A percentile compares a stretch with the other conserved stretches of the same genome.
phyloP scores from a whole-genome alignment of 2,797 vertebrate genomes.

The Antrozous pallidus region DNA sequence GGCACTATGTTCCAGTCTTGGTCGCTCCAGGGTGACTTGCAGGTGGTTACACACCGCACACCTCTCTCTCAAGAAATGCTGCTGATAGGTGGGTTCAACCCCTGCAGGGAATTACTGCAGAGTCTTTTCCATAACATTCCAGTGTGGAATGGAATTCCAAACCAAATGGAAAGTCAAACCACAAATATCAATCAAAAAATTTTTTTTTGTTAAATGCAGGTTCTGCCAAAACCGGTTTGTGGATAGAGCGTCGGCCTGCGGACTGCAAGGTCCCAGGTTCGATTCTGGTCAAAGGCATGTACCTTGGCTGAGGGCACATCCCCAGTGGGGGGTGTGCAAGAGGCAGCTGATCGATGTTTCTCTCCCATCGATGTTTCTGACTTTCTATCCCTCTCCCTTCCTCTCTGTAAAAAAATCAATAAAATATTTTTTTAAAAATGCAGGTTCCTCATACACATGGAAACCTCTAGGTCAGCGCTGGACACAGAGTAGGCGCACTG shows the following conservation, averaged over 20 bases:
- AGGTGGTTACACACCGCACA: background rate
- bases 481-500: background rate
- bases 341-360: no score
- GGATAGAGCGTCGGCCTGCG: no score
- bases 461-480: background rate
- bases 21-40: background rate
- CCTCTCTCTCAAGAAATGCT: background rate
- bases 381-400: no score
- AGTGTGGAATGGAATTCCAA: background rate
- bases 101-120: background rate
- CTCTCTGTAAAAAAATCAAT: no score
- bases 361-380: no score
- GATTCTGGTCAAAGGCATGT: no score
- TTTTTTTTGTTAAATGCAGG: no score
- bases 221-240: no score
- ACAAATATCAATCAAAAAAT: slow-evolving; percentile 8
- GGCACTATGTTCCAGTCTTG: background rate
- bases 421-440: no score
- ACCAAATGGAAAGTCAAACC: background rate
- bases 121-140: background rate
- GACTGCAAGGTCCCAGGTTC: no score
- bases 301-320: no score
- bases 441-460: background rate
- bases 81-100: background rate
- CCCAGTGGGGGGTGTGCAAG: no score